Conservation (phyloP, 2,888 invertebrate genomes). For the Eugnorisma glareosa region DNA sequence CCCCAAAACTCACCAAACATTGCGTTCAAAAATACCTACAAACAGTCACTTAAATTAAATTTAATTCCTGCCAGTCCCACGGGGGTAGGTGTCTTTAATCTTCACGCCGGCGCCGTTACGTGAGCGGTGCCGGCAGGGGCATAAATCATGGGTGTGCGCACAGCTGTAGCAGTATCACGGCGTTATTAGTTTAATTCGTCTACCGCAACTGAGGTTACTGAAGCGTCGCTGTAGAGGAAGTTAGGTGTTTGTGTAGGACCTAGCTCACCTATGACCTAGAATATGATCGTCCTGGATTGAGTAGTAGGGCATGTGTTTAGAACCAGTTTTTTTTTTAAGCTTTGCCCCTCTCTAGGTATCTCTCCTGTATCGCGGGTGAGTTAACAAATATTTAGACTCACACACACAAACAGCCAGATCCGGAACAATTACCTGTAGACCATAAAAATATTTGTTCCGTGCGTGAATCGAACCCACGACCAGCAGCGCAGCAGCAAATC, state of each 20-base stretch:
- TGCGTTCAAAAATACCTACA: constrained; percentile 32
- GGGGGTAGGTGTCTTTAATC: constrained; percentile 69
- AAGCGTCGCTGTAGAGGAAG: background rate
- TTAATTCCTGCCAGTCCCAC: constrained; percentile 58
- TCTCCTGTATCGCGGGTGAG: background rate
- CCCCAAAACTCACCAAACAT: constrained; percentile 2
- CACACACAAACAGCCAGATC: too few relatives aligned
- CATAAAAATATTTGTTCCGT: too few relatives aligned
- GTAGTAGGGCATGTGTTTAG: background rate
- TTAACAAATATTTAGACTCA: background rate
- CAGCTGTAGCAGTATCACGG: constrained; percentile 59
- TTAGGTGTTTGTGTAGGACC: background rate
- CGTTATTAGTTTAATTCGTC: constrained; percentile 66
- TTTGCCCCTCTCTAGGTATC: too few relatives aligned
- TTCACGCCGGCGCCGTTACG: constrained; percentile 61
- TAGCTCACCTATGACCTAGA: too few relatives aligned
- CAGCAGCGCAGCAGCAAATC: too few relatives aligned
- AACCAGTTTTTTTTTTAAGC: background rate
- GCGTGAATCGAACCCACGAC: too few relatives aligned
- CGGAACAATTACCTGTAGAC: background rate
- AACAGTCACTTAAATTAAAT: constrained; percentile 59
- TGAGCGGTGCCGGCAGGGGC: constrained; percentile 52
- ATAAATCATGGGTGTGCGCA: constrained; percentile 63
- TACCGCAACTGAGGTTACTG: constrained; percentile 29
- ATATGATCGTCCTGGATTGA: background rate